Percentiles rank a stretch among this genome's conserved stretches.
phyloP scores from a whole-genome alignment of 2,888 invertebrate genomes.

The Dastarcus helophoroides region DNA sequence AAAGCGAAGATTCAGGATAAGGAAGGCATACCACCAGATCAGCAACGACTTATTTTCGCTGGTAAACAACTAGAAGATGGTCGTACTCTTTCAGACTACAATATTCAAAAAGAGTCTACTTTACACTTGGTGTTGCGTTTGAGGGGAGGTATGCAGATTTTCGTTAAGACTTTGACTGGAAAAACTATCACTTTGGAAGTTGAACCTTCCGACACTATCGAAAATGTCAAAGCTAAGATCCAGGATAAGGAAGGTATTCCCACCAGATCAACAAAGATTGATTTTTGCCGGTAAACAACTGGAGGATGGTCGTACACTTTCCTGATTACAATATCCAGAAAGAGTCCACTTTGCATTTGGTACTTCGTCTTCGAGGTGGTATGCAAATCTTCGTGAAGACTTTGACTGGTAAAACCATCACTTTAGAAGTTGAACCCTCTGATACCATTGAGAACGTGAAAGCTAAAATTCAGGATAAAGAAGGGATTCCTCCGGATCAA shows the following conservation, averaged over 20 bases:
- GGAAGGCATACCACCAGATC: slow-evolving; percentile 46
- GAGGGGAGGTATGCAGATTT: slow-evolving; percentile 26
- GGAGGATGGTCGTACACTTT: too few relatives aligned
- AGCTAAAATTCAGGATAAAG: slow-evolving; percentile 84
- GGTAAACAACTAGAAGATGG: slow-evolving; percentile 94
- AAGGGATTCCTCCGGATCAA: slow-evolving; percentile 85
- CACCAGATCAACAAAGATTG: too few relatives aligned
- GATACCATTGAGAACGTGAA: slow-evolving; percentile 49
- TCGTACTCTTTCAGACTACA: slow-evolving; percentile 35
- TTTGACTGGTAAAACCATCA: slow-evolving; percentile 45
- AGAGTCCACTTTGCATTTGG: too few relatives aligned
- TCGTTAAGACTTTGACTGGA: slow-evolving; percentile 76
- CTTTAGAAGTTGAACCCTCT: slow-evolving; percentile 28
- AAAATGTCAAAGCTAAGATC: slow-evolving; percentile 91
- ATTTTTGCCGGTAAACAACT: too few relatives aligned
- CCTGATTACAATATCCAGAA: too few relatives aligned
- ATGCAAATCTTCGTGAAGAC: slow-evolving; percentile 55
- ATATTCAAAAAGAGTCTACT: slow-evolving; percentile 5
- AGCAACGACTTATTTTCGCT: slow-evolving; percentile 72
- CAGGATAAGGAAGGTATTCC: too few relatives aligned
- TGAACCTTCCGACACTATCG: slow-evolving; percentile 85
- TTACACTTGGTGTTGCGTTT: slow-evolving; percentile 10
- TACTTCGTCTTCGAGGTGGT: too few relatives aligned
- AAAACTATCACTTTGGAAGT: slow-evolving; percentile 89
- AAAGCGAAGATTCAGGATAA: slow-evolving; percentile 61